These are phyloP conservation scores for Sorex araneus DNA, from an alignment of 2,113 vertebrate genomes.

Conservation along the genomic window DNA sequence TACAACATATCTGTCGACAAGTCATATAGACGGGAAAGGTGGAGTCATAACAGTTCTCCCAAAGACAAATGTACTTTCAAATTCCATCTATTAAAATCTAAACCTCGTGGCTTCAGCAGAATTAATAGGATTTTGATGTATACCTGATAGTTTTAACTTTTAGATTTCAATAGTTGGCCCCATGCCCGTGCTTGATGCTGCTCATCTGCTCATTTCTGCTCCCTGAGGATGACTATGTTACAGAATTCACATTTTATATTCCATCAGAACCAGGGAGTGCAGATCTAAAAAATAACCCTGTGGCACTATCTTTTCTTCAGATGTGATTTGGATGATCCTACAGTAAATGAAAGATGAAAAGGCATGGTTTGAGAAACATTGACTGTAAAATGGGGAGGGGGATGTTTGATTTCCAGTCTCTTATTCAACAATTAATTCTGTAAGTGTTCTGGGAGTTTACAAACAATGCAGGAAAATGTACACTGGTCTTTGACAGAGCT, in stretches of 20 bases:
- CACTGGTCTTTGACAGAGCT: slow-evolving; percentile 61
- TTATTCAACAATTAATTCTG: slow-evolving; percentile 71
- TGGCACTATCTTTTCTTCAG: background rate
- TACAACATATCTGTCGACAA: background rate
- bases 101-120: slow-evolving; percentile 70
- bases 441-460: slow-evolving; percentile 57
- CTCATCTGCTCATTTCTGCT: slow-evolving; percentile 75
- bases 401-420: slow-evolving; percentile 20
- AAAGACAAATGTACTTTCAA: slow-evolving; percentile 74
- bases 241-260: slow-evolving; percentile 73
- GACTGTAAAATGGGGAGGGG: background rate
- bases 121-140: slow-evolving; percentile 80
- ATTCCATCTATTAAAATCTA: slow-evolving; percentile 76
- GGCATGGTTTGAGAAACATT: slow-evolving; percentile 17
- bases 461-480: slow-evolving; percentile 68
- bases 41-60: slow-evolving; percentile 56
- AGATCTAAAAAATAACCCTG: slow-evolving; percentile 67
- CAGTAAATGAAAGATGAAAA: slow-evolving; percentile 58
- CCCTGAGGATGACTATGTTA: slow-evolving; percentile 51
- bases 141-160: slow-evolving; percentile 81
- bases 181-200: slow-evolving; percentile 1
- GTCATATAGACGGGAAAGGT: background rate
- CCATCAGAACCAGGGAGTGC: slow-evolving; percentile 57
- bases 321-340: slow-evolving; percentile 33
- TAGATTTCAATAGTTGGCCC: slow-evolving; percentile 71